phyloP scores from a whole-genome alignment of 2,113 vertebrate genomes.

The Corythornis madagascariensis region DNA sequence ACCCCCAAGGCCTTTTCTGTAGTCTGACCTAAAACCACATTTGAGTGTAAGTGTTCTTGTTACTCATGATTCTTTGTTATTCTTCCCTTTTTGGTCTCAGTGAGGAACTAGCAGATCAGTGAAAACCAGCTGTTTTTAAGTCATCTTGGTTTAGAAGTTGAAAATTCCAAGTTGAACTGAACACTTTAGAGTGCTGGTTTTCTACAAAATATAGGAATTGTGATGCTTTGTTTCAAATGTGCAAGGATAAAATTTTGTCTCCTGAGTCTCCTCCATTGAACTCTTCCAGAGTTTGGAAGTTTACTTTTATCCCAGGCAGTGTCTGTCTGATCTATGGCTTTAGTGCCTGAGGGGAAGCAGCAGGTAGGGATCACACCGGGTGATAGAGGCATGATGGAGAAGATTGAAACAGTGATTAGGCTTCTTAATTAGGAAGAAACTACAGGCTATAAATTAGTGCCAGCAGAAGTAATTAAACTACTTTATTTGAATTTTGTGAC shows the following conservation, averaged over 20 bases:
- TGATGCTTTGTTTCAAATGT: neutral
- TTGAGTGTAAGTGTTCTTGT: neutral
- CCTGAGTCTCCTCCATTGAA: neutral
- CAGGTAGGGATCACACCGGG: slow-evolving; percentile 50
- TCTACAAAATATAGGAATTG: neutral
- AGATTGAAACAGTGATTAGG: slow-evolving; percentile 59
- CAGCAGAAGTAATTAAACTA: slow-evolving; percentile 38
- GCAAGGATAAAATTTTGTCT: neutral
- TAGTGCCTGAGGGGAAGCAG: slow-evolving; percentile 24
- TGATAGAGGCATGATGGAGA: slow-evolving; percentile 28
- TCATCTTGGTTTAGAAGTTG: neutral
- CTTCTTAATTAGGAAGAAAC: slow-evolving; percentile 57
- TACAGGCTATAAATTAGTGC: slow-evolving; percentile 59
- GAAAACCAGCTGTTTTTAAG: neutral
- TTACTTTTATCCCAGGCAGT: slow-evolving; percentile 21
- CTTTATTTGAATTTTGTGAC: slow-evolving; percentile 27
- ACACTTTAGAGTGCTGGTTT: neutral
- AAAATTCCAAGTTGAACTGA: neutral
- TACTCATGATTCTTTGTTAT: neutral
- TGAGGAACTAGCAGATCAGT: neutral
- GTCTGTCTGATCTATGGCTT: slow-evolving; percentile 49
- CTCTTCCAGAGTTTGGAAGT: neutral
- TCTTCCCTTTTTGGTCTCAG: neutral
- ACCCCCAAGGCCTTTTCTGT: no score
- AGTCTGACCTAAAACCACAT: no score